Conservation (phyloP, 2,888 invertebrate genomes). For the Drosophila mettleri region DNA sequence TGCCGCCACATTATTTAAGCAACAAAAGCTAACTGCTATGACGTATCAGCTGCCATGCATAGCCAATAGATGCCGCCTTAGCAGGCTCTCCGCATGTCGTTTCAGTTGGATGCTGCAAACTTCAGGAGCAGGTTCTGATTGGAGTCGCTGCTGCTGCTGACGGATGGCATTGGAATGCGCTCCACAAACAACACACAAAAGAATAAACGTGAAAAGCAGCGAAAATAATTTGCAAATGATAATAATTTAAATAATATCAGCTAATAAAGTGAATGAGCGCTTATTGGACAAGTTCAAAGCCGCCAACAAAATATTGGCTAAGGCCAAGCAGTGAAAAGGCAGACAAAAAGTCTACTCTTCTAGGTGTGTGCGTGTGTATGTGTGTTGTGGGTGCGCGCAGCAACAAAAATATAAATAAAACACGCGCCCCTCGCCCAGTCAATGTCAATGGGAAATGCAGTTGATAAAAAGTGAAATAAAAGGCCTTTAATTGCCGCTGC, state of each 20-base stretch:
- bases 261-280: background rate
- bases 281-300: background rate
- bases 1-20: background rate
- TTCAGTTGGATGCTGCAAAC: constrained; percentile 61
- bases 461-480: constrained; percentile 79
- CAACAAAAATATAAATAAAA: constrained; percentile 77
- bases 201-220: constrained; percentile 17
- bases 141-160: constrained; percentile 56
- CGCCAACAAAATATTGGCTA: constrained; percentile 15
- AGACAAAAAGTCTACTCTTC: constrained; percentile 47
- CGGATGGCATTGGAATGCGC: constrained; percentile 67
- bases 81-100: constrained; percentile 5
- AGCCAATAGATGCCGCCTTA: constrained; percentile 30
- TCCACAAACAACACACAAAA: constrained; percentile 50
- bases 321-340: constrained; percentile 42
- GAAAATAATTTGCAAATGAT: background rate
- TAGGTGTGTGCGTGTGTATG: constrained; percentile 36
- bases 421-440: constrained; percentile 51
- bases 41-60: background rate
- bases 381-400: constrained; percentile 57
- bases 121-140: constrained; percentile 61
- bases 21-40: constrained; percentile 15
- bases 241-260: constrained; percentile 4
- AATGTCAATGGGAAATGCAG: constrained; percentile 71
- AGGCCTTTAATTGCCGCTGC: constrained; percentile 76